Evolutionary conservation across 2,797 vertebrate genomes (phyloP).

Genomic region (Thripadectes ignobilis): DNA sequence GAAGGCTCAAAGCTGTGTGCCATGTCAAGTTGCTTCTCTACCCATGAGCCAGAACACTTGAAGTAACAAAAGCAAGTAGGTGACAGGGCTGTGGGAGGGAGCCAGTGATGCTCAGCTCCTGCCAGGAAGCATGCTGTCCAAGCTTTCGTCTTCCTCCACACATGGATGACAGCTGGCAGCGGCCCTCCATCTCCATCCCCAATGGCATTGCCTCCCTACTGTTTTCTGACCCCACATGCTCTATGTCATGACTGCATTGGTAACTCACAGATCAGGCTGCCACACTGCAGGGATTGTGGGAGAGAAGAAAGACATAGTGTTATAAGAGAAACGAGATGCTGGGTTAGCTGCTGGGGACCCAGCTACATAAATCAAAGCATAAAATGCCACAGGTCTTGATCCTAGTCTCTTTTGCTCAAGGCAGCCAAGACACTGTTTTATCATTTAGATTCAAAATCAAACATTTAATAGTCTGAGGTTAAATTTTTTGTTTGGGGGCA

Average conservation of each 20-base stretch:
- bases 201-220: not conserved
- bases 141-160: not conserved
- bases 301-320: not conserved
- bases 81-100: not conserved
- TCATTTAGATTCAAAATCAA: not conserved
- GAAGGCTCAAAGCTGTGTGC: not conserved
- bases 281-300: not conserved
- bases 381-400: not conserved
- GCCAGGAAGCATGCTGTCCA: not conserved
- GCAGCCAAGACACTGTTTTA: not conserved
- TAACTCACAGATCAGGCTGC: not conserved
- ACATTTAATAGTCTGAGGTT: not conserved
- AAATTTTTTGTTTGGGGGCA: not conserved
- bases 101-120: not conserved
- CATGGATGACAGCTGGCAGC: not conserved
- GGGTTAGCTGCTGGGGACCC: not conserved
- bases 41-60: not conserved
- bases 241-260: not conserved
- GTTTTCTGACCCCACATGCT: not conserved
- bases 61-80: not conserved
- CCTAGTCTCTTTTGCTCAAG: not conserved
- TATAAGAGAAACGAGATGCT: not conserved
- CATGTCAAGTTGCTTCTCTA: not conserved
- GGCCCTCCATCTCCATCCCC: not conserved
- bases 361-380: not conserved